Percentiles rank a stretch among this genome's conserved stretches.
phyloP scores from a whole-genome alignment of 2,888 invertebrate species.

The Macropis europaea region DNA sequence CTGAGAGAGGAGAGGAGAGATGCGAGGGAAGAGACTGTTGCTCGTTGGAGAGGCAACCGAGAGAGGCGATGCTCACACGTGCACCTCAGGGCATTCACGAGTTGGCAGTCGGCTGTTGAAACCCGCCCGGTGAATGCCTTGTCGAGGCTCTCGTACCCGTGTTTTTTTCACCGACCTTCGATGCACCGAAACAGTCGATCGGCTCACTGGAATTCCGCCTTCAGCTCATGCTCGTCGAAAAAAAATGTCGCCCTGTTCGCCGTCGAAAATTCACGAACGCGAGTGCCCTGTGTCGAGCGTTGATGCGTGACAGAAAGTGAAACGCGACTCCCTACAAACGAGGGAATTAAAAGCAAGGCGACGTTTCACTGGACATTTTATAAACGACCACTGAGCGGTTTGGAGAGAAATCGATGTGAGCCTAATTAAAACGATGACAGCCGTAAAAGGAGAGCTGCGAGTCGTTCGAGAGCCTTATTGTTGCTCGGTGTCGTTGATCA shows the following conservation, averaged over 20 bases:
- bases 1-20: conserved; percentile 29
- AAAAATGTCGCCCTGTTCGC: background rate
- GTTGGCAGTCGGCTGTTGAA: conserved; percentile 72
- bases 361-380: background rate
- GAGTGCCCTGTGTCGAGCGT: background rate
- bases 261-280: background rate
- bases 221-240: background rate
- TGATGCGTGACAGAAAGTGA: conserved; percentile 48
- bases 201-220: conserved; percentile 26
- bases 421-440: background rate
- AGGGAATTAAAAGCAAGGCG: background rate
- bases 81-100: conserved; percentile 67
- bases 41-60: conserved; percentile 36
- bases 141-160: conserved; percentile 42
- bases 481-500: background rate
- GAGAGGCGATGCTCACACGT: conserved; percentile 68
- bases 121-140: conserved; percentile 69
- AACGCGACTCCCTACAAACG: background rate
- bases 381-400: background rate
- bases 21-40: conserved; percentile 23
- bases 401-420: background rate
- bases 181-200: conserved; percentile 24
- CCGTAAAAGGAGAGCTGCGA: background rate
- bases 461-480: background rate
- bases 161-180: conserved; percentile 52